Conservation (phyloP, 1,140 invertebrate genomes). For the Periplaneta americana region DNA sequence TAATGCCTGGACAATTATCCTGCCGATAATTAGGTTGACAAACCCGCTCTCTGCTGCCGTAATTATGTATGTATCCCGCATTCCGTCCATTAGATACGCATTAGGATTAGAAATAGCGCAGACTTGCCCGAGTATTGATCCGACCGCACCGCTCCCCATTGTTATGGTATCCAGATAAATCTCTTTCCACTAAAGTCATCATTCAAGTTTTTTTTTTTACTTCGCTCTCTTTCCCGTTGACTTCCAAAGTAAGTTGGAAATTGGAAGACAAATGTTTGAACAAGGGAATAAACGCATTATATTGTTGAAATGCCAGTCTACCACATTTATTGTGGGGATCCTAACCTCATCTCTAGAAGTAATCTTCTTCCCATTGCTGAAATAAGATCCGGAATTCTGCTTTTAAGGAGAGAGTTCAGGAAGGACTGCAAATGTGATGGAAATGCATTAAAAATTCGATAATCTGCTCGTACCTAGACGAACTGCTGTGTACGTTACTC, state of each 20-base stretch:
- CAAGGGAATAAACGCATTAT: not conserved
- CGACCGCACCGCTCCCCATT: not conserved
- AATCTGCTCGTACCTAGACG: no score
- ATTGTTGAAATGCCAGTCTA: not conserved
- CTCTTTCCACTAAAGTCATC: not conserved
- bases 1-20: no score
- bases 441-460: no score
- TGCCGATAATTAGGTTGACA: no score
- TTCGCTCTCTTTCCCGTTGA: not conserved
- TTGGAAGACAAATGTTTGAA: not conserved
- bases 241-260: not conserved
- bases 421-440: no score
- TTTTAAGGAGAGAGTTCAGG: not conserved
- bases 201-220: not conserved
- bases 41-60: no score
- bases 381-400: not conserved
- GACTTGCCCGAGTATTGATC: not conserved
- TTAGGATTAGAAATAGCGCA: no score
- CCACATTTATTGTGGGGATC: not conserved
- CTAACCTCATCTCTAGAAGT: no score
- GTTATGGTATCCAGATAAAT: not conserved
- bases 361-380: no score
- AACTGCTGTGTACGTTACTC: no score
- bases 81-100: no score
- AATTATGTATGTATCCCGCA: no score